phyloP scores from a whole-genome alignment of 2,888 invertebrate genomes.

The Clostera curtula region DNA sequence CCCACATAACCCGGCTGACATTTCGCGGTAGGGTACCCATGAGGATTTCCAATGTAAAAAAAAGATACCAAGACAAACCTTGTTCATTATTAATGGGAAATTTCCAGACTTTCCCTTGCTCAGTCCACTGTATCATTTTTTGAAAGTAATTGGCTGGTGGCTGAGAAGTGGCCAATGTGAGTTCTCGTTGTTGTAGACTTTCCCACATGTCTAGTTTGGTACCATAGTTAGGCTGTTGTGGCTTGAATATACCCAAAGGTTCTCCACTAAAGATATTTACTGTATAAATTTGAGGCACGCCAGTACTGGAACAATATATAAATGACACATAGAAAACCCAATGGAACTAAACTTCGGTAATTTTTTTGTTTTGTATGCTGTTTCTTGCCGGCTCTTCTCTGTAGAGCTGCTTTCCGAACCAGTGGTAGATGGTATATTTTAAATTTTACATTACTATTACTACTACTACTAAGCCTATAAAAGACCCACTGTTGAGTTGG shows the following conservation, averaged over 20 bases:
- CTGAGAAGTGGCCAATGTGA: conserved; percentile 79
- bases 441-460: no score
- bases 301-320: conserved; percentile 14
- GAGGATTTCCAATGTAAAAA: neutral
- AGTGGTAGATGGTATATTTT: no score
- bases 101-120: conserved; percentile 95
- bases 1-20: no score
- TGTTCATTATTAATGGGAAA: conserved; percentile 99
- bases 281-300: conserved; percentile 35
- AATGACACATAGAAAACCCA: no score
- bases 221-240: conserved; percentile 44
- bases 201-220: conserved; percentile 81
- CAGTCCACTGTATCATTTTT: conserved; percentile 95
- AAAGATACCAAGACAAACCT: conserved; percentile 74
- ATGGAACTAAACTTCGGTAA: no score
- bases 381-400: no score
- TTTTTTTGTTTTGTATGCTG: no score
- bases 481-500: no score
- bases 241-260: conserved; percentile 79
- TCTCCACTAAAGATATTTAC: conserved; percentile 78
- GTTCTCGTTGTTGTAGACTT: conserved; percentile 76
- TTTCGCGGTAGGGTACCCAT: no score
- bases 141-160: conserved; percentile 93
- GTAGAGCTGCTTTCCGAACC: no score
- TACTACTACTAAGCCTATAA: no score